Evolutionary conservation across 35 echinoderm and acorn worm genomes (phyloP).

Genomic region (Chiridota heheva): DNA sequence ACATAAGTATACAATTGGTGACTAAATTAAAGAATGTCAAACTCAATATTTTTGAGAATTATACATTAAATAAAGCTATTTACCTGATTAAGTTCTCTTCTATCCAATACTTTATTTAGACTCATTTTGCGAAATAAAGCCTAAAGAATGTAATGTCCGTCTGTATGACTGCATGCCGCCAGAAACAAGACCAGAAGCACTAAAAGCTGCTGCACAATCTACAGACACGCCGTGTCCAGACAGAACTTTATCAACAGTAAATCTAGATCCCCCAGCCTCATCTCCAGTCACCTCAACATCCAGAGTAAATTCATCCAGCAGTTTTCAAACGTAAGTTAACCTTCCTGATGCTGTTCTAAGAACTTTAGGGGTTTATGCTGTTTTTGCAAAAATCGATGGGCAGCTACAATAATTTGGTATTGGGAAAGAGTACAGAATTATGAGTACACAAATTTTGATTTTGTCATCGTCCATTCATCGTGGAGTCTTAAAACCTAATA

Average conservation of each 20-base stretch:
- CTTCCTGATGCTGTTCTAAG: not conserved
- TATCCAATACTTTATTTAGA: not conserved
- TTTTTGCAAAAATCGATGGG: too few relatives aligned
- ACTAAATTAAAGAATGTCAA: not conserved
- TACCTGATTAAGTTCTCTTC: not conserved
- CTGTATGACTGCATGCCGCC: not conserved
- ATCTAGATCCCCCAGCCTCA: not conserved
- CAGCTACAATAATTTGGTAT: too few relatives aligned
- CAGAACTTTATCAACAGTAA: not conserved
- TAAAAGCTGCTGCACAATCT: not conserved
- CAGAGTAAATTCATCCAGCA: not conserved
- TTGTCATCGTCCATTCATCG: too few relatives aligned
- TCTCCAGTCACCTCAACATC: not conserved
- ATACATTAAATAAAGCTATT: not conserved
- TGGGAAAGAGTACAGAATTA: too few relatives aligned
- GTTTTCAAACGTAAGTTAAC: not conserved
- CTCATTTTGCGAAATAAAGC: slow-evolving; percentile 1
- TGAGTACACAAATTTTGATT: too few relatives aligned
- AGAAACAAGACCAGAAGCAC: not conserved
- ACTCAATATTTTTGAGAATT: not conserved
- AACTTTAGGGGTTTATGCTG: too few relatives aligned
- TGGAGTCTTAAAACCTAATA: too few relatives aligned
- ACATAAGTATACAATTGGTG: not conserved
- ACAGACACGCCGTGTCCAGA: not conserved
- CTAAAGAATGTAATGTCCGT: not conserved